Conservation (phyloP, 2,888 invertebrate genomes). For the Sycophila texana region DNA sequence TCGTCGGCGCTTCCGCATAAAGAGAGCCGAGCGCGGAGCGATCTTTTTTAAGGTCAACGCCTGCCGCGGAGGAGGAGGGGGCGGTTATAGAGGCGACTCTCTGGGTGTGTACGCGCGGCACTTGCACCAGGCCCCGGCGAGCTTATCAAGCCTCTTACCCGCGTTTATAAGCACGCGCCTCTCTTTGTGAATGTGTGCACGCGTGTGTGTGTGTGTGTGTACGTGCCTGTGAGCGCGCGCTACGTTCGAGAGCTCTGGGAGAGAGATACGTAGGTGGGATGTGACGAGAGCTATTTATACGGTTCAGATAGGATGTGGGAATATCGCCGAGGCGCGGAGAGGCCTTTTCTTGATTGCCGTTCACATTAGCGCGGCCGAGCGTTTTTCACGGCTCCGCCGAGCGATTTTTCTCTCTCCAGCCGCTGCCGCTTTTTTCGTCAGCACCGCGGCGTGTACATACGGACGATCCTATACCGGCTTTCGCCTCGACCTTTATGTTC, state of each 20-base stretch:
- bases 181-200: not conserved
- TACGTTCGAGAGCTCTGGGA: not conserved
- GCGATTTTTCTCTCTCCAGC: not conserved
- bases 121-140: not conserved
- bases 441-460: no score
- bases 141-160: not conserved
- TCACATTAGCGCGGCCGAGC: not conserved
- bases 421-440: no score
- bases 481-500: no score
- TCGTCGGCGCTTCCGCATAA: conserved; percentile 12
- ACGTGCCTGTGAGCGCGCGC: not conserved
- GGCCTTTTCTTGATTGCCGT: no score
- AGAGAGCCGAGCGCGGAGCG: not conserved
- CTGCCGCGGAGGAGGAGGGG: not conserved
- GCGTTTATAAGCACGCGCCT: not conserved
- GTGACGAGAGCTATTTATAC: conserved; percentile 16
- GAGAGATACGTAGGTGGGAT: conserved; percentile 3
- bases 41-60: conserved; percentile 51
- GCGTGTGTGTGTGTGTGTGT: no score
- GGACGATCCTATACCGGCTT: no score
- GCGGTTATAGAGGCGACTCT: not conserved
- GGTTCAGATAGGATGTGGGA: not conserved
- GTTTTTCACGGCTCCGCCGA: not conserved
- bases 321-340: no score
- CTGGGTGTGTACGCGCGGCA: not conserved